Evolutionary conservation across 2,888 invertebrate genomes (phyloP), one percentile per base, ranked within the genome.

Genomic region (Mythimna loreyi): DNA sequence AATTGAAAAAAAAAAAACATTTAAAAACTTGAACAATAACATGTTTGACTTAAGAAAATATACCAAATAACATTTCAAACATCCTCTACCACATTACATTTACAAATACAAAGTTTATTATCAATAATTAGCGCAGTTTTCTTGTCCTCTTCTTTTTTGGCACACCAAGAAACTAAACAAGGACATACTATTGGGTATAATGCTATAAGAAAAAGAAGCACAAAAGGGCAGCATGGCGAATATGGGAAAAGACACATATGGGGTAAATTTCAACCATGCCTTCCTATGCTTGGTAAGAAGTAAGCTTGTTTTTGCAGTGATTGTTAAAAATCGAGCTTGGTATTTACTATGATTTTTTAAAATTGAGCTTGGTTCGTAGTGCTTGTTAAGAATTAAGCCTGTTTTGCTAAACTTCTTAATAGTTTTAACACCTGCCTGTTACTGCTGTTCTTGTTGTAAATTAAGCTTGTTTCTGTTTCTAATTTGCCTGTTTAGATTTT

Each of bases 131-230:
- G 11, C 13, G 23, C 13, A n/a, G 36, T 25, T 23, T 36, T 16
- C n/a, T 30, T 43, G 2, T 52, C 45, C 1, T 73, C 62, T 7
- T 83, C 72, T 7, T 76, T 69, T 19, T 71, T 65, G 3, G 4
- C 28, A 69, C 87, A 88, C 23, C 75, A 81, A 21, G 59, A 69
- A 1, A 88, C 72, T 0, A 85, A 69, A 33, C 78, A 80, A 0
- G 89, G 89, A 55, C 91, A 90, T 25, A 89, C 4, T 0, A 87
- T 0, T 2, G 90, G 90, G 2, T 88, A 78, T 45, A 85, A 86
- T 2, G 80, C 76, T 1, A 90, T 69, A n/a, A 87, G n/a, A 0
- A 84, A 74, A 21, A 82, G 72, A 1, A 87, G 21, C 11, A 88
- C 23, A 19, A 84, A 76, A 1, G 90, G 90, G 30, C 72, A 86